Percentiles rank a stretch among this genome's conserved stretches.
phyloP scores from a whole-genome alignment of 2,113 vertebrate genomes.

The Pipa parva region DNA sequence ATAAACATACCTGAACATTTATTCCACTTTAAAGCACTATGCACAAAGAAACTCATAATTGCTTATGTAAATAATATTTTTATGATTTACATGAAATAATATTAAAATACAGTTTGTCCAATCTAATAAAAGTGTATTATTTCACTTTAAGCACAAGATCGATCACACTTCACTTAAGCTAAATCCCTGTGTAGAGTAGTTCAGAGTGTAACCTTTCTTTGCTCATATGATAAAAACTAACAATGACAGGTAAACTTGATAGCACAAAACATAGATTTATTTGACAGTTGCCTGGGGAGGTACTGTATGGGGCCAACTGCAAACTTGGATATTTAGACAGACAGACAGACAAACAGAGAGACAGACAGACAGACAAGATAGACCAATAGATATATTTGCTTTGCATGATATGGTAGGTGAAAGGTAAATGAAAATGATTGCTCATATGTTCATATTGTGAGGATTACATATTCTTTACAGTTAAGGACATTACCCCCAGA shows the following conservation, averaged over 20 bases:
- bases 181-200: too few relatives aligned
- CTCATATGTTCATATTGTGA: conserved; percentile 9
- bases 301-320: neutral
- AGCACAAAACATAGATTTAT: neutral
- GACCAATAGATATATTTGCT: neutral
- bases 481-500: conserved; percentile 3
- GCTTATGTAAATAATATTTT: too few relatives aligned
- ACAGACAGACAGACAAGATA: neutral
- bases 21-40: too few relatives aligned
- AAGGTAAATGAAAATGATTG: conserved; percentile 19
- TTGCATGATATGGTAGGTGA: neutral
- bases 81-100: too few relatives aligned
- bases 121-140: too few relatives aligned
- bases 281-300: neutral
- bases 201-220: neutral
- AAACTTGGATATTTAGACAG: too few relatives aligned
- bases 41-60: too few relatives aligned
- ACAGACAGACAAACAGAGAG: too few relatives aligned
- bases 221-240: neutral
- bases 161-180: too few relatives aligned
- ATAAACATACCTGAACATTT: too few relatives aligned
- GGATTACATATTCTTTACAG: neutral
- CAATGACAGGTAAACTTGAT: neutral
- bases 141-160: too few relatives aligned
- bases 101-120: too few relatives aligned